These are phyloP conservation scores for Elgonia sp. DNA, from an alignment of 2,888 invertebrate species.

Conservation along the genomic window DNA sequence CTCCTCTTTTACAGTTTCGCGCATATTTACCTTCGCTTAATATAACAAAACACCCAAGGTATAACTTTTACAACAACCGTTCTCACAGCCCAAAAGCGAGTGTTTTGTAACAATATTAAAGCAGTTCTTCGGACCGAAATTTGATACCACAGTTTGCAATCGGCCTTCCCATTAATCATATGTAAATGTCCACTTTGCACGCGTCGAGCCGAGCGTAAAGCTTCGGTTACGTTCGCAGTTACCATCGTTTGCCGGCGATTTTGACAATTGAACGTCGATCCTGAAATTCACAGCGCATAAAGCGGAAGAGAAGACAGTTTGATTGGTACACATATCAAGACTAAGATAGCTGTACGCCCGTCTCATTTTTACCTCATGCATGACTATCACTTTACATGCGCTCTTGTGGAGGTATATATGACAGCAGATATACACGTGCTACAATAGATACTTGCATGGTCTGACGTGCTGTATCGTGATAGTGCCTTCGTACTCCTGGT, in stretches of 20 bases:
- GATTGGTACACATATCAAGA: slow-evolving; percentile 32
- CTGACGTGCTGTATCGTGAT: slow-evolving; percentile 65
- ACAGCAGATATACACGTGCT: slow-evolving; percentile 69
- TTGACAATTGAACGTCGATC: slow-evolving; percentile 3
- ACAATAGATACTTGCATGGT: slow-evolving; percentile 66
- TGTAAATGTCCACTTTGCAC: slow-evolving; percentile 41
- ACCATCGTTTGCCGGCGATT: background rate
- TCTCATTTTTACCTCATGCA: slow-evolving; percentile 44
- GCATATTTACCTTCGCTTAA: too few relatives aligned
- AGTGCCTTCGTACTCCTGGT: slow-evolving; percentile 69
- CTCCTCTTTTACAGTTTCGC: too few relatives aligned
- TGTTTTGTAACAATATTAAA: slow-evolving; percentile 22
- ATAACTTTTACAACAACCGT: background rate
- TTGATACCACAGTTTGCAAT: slow-evolving; percentile 24
- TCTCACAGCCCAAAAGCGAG: slow-evolving; percentile 36
- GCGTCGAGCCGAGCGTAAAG: background rate
- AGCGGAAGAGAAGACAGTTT: slow-evolving; percentile 38
- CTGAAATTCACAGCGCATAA: background rate
- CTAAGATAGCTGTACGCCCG: slow-evolving; percentile 2
- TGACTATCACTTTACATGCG: slow-evolving; percentile 51
- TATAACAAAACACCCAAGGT: too few relatives aligned
- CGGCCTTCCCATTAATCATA: slow-evolving; percentile 36
- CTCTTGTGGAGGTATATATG: slow-evolving; percentile 26
- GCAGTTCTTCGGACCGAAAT: slow-evolving; percentile 32
- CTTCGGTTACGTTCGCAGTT: background rate